These are phyloP conservation scores for Campylomormyrus numenius DNA, from an alignment of 2,113 vertebrate genomes.

Conservation along the genomic window DNA sequence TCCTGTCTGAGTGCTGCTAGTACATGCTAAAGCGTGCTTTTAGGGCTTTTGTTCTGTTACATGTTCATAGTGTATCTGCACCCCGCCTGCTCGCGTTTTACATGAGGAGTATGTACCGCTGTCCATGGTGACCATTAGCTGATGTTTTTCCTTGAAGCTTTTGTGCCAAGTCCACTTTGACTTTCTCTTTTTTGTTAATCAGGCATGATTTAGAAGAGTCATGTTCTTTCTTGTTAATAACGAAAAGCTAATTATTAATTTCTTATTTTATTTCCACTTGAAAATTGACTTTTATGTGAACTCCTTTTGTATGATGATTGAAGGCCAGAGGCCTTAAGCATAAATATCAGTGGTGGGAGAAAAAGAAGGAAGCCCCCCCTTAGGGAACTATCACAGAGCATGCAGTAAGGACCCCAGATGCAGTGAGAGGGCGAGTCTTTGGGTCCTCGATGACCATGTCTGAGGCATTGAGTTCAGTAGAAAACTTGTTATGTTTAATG, in stretches of 20 bases:
- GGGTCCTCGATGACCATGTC: neutral
- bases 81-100: neutral
- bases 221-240: neutral
- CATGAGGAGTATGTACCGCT: neutral
- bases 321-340: neutral
- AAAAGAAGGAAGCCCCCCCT: neutral
- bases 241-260: neutral
- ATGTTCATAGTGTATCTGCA: neutral
- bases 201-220: neutral
- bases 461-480: neutral
- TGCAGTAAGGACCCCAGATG: neutral
- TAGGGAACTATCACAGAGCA: neutral
- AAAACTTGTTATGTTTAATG: neutral
- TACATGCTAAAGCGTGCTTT: neutral
- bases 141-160: neutral
- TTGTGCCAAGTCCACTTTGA: neutral
- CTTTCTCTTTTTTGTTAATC: neutral
- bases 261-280: neutral
- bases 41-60: neutral
- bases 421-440: neutral
- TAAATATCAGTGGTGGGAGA: neutral
- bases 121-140: neutral
- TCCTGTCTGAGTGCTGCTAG: neutral
- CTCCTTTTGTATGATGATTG: neutral
- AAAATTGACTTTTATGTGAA: neutral